These are phyloP conservation scores for Chaetodon auriga DNA, from an alignment of 2,113 vertebrate genomes.

Conservation along the genomic window DNA sequence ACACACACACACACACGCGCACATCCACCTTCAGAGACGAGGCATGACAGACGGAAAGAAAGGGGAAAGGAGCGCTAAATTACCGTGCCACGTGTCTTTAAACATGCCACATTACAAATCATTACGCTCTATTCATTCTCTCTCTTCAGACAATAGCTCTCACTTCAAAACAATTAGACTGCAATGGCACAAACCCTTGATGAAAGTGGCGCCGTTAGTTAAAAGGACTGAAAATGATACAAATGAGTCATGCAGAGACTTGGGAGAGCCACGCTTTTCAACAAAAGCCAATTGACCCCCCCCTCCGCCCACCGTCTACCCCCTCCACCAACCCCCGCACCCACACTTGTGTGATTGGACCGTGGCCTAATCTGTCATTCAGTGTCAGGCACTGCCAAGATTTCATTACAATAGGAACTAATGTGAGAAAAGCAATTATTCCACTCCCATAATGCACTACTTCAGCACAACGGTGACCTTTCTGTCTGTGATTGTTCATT, in stretches of 20 bases:
- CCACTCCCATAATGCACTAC: constrained; percentile 75
- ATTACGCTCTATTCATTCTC: constrained; percentile 73
- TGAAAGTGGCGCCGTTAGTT: constrained; percentile 62
- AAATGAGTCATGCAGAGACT: constrained; percentile 66
- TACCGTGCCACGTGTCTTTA: constrained; percentile 57
- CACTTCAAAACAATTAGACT: constrained; percentile 79
- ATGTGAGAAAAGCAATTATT: constrained; percentile 84
- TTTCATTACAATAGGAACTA: constrained; percentile 82
- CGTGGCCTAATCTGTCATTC: constrained; percentile 76
- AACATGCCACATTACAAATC: constrained; percentile 72
- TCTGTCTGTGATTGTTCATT: constrained; percentile 78
- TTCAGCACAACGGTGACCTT: constrained; percentile 80
- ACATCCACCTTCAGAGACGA: constrained; percentile 28
- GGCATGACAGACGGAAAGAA: constrained; percentile 35
- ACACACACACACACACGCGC: not conserved
- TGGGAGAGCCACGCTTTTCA: constrained; percentile 49
- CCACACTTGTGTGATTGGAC: constrained; percentile 69
- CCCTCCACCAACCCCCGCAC: not conserved
- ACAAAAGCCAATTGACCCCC: constrained; percentile 76
- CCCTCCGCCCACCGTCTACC: not conserved
- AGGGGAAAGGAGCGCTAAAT: constrained; percentile 41
- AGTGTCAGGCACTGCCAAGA: constrained; percentile 55
- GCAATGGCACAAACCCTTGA: constrained; percentile 68
- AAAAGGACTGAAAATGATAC: constrained; percentile 69
- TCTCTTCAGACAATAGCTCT: constrained; percentile 66